Evolutionary conservation across 35 echinoderm and acorn worm species (phyloP).

Genomic region (Apostichopus parvimensis): DNA sequence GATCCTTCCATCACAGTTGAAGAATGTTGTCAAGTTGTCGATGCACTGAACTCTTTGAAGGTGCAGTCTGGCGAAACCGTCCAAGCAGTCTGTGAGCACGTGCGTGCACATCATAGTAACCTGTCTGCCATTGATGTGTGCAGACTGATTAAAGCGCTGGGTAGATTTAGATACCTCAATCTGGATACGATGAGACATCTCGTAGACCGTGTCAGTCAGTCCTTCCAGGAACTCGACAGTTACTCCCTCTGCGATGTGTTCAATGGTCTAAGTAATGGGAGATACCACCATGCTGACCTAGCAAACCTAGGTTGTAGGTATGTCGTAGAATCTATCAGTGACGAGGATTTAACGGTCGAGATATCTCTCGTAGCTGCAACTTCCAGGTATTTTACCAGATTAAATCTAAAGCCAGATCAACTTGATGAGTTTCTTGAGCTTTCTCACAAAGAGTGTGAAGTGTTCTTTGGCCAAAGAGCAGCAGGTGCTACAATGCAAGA

Average conservation of each 20-base stretch:
- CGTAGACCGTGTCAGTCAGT: neutral
- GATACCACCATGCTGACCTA: constrained; percentile 1
- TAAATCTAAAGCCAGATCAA: constrained; percentile 7
- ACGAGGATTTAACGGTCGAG: constrained; percentile 9
- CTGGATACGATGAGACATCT: neutral
- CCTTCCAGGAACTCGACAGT: neutral
- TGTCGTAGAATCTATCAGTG: neutral
- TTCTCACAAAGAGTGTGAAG: constrained; percentile 6
- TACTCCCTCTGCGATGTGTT: neutral
- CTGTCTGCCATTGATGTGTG: constrained; percentile 9
- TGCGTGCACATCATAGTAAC: neutral
- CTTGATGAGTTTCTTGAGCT: neutral
- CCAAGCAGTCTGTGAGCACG: neutral
- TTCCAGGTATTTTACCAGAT: neutral
- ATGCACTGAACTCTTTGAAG: neutral
- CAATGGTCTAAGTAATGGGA: constrained; percentile 8
- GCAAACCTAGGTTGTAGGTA: constrained; percentile 5
- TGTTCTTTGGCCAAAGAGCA: neutral
- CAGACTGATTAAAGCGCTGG: neutral
- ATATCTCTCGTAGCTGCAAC: neutral
- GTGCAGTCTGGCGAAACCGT: constrained; percentile 14
- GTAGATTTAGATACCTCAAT: constrained; percentile 11
- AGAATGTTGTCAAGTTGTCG: neutral
- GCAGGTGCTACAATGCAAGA: neutral
- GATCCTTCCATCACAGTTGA: constrained; percentile 19